Percentiles rank a stretch among this genome's conserved stretches.
Evolutionary conservation across 2,797 vertebrate genomes (phyloP).

Genomic region (Microcaecilia unicolor): DNA sequence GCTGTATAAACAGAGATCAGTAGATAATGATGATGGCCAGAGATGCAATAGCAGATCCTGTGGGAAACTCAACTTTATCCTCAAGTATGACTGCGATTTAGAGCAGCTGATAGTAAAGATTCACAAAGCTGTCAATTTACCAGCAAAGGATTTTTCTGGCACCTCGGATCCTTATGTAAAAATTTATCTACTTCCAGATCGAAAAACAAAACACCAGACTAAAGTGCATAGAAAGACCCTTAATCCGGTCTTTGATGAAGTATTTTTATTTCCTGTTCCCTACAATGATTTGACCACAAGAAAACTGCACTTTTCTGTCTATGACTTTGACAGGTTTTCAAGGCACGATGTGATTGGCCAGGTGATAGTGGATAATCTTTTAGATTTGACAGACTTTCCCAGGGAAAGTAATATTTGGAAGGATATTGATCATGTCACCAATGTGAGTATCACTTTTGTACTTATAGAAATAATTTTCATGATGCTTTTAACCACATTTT

Average conservation of each 20-base stretch:
- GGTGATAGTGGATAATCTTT: constrained; percentile 95
- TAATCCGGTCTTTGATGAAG: constrained; percentile 94
- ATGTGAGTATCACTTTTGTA: constrained; percentile 69
- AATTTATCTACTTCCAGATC: constrained; percentile 93
- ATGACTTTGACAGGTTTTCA: constrained; percentile 97
- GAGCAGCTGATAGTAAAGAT: constrained; percentile 98
- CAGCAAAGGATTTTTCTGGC: constrained; percentile 96
- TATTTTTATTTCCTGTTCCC: constrained; percentile 93
- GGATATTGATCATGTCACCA: constrained; percentile 89
- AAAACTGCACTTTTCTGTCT: constrained; percentile 96
- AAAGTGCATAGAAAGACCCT: constrained; percentile 97
- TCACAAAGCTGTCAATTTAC: constrained; percentile 88
- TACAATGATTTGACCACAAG: constrained; percentile 86
- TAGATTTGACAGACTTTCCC: constrained; percentile 95
- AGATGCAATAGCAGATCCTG: constrained; percentile 71
- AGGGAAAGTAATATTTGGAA: constrained; percentile 90
- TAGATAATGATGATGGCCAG: constrained; percentile 80
- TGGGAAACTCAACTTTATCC: constrained; percentile 87
- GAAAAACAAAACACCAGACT: constrained; percentile 97
- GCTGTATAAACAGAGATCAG: constrained; percentile 89
- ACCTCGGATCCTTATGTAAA: constrained; percentile 97
- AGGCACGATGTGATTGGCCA: constrained; percentile 96
- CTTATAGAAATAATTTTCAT: too few species aligned
- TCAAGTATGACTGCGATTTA: constrained; percentile 90
- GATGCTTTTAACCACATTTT: too few species aligned